Evolutionary conservation across 2,888 invertebrate species (phyloP), one percentile per base, ranked within the genome.

Genomic region (Eilema griseolum): DNA sequence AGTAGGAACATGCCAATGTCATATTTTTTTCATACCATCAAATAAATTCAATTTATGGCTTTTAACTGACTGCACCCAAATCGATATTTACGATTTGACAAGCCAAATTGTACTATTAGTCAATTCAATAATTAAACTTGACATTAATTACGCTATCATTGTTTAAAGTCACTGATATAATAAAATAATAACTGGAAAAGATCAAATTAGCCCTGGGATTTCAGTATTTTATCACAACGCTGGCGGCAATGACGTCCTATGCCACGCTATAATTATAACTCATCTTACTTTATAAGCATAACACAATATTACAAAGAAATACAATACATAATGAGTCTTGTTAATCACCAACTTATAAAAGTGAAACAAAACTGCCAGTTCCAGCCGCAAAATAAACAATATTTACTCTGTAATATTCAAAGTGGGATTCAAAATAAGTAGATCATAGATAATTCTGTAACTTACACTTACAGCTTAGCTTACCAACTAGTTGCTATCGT

Each of bases 391-490:
- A 77, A 67, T 77, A 70, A 78, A 71, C 33, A 70, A 71, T 70
- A 70, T 77, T 77, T 79, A 77, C 72, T 78, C 77, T 75, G 74
- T 78, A 77, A 76, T 79, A 80, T 75, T 56, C 70, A 78, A 80
- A 81, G 70, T 86, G 82, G 83, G 81, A 85, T 85, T 85, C 77
- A 78, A 85, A 85, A 82, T 80, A 83, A 85, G 78, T 86, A 85
- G 83, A 85, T 79, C 80, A 67, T 82, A 85, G 83, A 82, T 75
- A 84, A 76, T 80, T 78, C 79, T 84, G 87, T 86, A 85, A 86
- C 88, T 91, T 93, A 93, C 83, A 87, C 83, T 89, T 89, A 91
- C 80, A 85, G 84, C 90, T 92, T 92, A 85, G 83, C 92, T 92
- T 93, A 93, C 76, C 86, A 77, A 86, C 93, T 93, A 93, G 81